Percentiles rank a stretch among this genome's conserved stretches.
Evolutionary conservation across 2,113 vertebrate species (phyloP).

Genomic region (Abramis brama): DNA sequence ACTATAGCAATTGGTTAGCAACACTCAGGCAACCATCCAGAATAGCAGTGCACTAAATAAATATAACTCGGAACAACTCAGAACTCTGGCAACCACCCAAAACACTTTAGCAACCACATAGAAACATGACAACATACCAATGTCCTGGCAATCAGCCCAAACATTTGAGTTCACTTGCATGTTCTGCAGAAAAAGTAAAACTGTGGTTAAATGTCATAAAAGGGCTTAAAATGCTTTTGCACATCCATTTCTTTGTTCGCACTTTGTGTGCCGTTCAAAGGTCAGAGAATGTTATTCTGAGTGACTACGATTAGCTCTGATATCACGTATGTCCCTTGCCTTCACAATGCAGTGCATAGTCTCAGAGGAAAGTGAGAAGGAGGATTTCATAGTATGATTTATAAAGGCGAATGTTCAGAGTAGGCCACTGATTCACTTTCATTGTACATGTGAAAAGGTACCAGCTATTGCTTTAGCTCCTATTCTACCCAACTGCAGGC

Average conservation of each 20-base stretch:
- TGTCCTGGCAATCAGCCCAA: neutral
- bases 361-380: neutral
- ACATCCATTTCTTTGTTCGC: neutral
- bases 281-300: neutral
- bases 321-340: neutral
- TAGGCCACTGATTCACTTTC: conserved; percentile 4
- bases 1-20: no score
- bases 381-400: conserved; percentile 10
- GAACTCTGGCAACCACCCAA: no score
- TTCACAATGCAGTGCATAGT: conserved; percentile 1
- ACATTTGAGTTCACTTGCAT: neutral
- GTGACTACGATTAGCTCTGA: neutral
- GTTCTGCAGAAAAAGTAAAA: neutral
- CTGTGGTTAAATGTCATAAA: neutral
- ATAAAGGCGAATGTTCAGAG: conserved; percentile 6
- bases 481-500: conserved; percentile 1
- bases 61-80: no score
- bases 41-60: no score
- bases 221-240: neutral
- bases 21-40: no score
- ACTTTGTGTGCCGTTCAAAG: no score
- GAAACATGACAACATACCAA: neutral
- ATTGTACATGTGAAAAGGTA: conserved; percentile 25
- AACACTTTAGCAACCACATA: no score
- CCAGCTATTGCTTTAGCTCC: neutral